Conservation (phyloP, 2,888 invertebrate species). For the Ophion ventricosus region DNA sequence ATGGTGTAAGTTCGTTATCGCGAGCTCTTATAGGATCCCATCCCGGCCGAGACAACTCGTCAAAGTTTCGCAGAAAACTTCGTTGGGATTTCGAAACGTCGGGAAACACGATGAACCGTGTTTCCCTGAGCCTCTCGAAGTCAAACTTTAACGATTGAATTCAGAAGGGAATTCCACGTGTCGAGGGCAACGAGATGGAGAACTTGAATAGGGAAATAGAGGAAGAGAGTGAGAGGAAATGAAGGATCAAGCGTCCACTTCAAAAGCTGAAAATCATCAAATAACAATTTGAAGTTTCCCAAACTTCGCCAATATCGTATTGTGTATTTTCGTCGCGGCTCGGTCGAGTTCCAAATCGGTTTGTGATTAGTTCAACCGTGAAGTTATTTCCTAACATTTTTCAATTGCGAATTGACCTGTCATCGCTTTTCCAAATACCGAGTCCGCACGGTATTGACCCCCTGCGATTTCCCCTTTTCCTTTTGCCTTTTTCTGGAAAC, state of each 20-base stretch:
- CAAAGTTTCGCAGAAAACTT: constrained; percentile 56
- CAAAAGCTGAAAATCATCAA: no score
- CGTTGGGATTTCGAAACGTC: constrained; percentile 30
- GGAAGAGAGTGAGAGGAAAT: not conserved
- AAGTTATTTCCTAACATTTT: no score
- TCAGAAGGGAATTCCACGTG: constrained; percentile 15
- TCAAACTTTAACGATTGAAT: constrained; percentile 19
- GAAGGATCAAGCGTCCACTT: not conserved
- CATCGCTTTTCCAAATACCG: no score
- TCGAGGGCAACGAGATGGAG: not conserved
- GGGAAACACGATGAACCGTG: constrained; percentile 12
- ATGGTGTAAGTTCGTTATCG: constrained; percentile 2
- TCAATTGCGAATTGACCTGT: no score
- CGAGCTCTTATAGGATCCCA: not conserved
- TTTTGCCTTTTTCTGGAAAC: no score
- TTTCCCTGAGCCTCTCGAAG: constrained; percentile 6
- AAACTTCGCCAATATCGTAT: no score
- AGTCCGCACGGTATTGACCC: no score
- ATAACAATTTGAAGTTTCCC: no score
- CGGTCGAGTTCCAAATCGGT: no score
- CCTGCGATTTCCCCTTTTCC: no score
- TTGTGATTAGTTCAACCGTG: no score
- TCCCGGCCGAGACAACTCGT: constrained; percentile 41
- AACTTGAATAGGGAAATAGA: not conserved
- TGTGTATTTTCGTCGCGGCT: no score